These are phyloP conservation scores for Pandion haliaetus DNA, from an alignment of 2,113 vertebrate species.

Conservation along the genomic window DNA sequence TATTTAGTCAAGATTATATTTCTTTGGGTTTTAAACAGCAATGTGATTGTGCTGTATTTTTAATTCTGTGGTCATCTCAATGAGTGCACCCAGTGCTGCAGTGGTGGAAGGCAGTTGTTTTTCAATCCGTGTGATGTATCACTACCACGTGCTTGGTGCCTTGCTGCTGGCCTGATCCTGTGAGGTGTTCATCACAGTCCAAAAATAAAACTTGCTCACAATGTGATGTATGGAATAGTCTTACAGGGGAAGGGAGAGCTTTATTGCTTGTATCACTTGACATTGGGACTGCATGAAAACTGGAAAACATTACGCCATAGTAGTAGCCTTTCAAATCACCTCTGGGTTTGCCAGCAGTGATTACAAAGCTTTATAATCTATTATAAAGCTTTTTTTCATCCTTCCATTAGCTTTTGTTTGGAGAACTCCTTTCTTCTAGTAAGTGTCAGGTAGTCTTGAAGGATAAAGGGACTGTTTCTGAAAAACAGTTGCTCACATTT, in stretches of 20 bases:
- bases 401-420: background rate
- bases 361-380: background rate
- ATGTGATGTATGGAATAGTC: slow-evolving; percentile 63
- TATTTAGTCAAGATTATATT: background rate
- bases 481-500: background rate
- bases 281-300: background rate
- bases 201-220: slow-evolving; percentile 63
- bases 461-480: background rate
- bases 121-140: slow-evolving; percentile 14
- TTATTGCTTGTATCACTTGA: slow-evolving; percentile 45
- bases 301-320: slow-evolving; percentile 30
- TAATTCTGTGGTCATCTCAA: background rate
- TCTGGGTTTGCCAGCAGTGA: background rate
- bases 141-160: slow-evolving; percentile 24
- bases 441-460: background rate
- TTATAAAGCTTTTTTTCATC: background rate
- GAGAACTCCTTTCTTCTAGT: background rate
- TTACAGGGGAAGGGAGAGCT: slow-evolving; percentile 38
- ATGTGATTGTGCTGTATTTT: background rate
- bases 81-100: background rate
- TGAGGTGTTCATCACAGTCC: slow-evolving; percentile 55
- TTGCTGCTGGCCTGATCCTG: slow-evolving; percentile 9
- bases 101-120: background rate
- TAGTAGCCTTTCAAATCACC: background rate
- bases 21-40: background rate